Base-by-base conservation (phyloP, 2,797 vertebrate species). In the Anguilla pacifica region DNA sequence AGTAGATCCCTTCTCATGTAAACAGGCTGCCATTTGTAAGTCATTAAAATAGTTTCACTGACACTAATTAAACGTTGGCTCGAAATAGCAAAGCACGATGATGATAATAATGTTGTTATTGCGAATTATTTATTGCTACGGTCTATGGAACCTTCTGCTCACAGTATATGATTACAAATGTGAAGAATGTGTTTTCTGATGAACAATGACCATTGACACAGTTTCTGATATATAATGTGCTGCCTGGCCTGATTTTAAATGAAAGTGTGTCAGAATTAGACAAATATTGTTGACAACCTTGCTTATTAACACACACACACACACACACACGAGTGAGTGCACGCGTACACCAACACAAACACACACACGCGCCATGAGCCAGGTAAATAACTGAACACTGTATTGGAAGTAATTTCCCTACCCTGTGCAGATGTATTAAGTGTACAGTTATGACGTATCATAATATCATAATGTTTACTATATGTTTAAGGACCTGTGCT, bases 1-100 rank as follows among this genome's bases (percentile, higher is more conserved):
- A 93, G 90, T 67, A 89, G 74, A 89, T 88, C 84, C 86, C 82
- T 86, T 81, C 72, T 72, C 83, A 85, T 90, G 74, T 87, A 85
- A 90, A 92, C 90, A 91, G 87, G 90, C 89, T 89, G 7, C 93
- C 95, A 95, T 95, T 96, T 95, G 94, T 93, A 94, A 96, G 92
- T 89, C 92, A 95, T 96, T 96, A 94, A 95, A 95, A 95, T 94
- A 94, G 92, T 95, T 96, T 94, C 87, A 92, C 92, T 93, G 93
- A 92, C 92, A 94, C 94, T 95, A 95, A 96, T 96, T 93, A 93
- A 91, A 90, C 85, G 90, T 91, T 86, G 59, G 59, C 74, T 89
- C 87, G 25, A 22, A 11, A 67, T 64, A 70, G 46, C 51, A 88
- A 43, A 19, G 51, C 43, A 31, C 64, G 70, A 25, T 43, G 22